These are phyloP conservation scores for Scomber japonicus DNA, from an alignment of 2,113 vertebrate genomes.

Conservation along the genomic window DNA sequence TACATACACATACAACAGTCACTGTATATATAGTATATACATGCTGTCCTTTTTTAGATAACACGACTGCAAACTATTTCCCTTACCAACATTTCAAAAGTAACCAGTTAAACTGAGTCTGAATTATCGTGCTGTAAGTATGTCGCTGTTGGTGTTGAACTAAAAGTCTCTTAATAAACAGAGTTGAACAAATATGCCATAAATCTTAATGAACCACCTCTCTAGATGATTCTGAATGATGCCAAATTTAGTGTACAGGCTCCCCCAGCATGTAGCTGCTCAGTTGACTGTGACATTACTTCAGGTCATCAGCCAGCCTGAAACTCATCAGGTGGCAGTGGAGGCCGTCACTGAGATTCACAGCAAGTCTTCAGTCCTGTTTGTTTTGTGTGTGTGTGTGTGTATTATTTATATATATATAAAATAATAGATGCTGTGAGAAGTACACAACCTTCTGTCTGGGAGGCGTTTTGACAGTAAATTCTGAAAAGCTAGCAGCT, in stretches of 20 bases:
- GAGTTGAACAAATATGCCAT: too few species aligned
- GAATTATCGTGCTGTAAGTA: too few species aligned
- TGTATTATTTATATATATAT: background rate
- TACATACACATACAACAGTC: too few species aligned
- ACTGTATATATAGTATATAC: too few species aligned
- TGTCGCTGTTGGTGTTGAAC: too few species aligned
- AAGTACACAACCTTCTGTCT: constrained; percentile 1
- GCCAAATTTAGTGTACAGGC: background rate
- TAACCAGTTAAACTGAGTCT: too few species aligned
- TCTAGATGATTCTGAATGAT: background rate
- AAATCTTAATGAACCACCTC: background rate
- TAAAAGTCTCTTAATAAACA: too few species aligned
- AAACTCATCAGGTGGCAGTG: constrained; percentile 3
- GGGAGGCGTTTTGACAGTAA: constrained; percentile 12
- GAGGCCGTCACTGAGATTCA: background rate
- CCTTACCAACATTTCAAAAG: too few species aligned
- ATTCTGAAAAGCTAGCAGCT: constrained; percentile 12
- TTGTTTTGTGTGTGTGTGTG: background rate
- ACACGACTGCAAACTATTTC: too few species aligned
- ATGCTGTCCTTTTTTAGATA: too few species aligned
- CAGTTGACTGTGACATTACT: constrained; percentile 11
- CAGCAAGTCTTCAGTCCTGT: constrained; percentile 14
- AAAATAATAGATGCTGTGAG: background rate
- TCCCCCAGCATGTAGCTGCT: constrained; percentile 7
- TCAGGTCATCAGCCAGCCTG: constrained; percentile 25